Evolutionary conservation across 2,797 vertebrate species (phyloP).

Genomic region (Acrocephalus scirpaceus): DNA sequence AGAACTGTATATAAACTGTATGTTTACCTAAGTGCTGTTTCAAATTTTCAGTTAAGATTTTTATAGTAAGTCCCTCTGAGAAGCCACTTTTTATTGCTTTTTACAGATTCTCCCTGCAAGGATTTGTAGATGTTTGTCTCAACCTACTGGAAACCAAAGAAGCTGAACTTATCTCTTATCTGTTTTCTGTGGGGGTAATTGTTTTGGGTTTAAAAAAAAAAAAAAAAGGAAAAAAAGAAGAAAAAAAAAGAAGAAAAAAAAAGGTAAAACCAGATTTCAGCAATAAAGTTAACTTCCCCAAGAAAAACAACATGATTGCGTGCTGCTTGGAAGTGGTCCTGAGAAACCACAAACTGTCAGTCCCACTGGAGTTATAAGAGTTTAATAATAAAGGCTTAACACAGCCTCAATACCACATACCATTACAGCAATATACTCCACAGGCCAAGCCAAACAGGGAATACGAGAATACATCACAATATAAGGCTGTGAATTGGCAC

Average conservation of each 20-base stretch:
- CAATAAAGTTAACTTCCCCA: slow-evolving; percentile 22
- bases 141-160: background rate
- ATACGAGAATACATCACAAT: background rate
- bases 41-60: background rate
- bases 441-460: slow-evolving; percentile 38
- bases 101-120: background rate
- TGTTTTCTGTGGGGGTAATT: background rate
- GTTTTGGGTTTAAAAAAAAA: background rate
- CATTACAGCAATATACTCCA: slow-evolving; percentile 13
- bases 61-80: background rate
- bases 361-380: slow-evolving; percentile 41
- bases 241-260: background rate
- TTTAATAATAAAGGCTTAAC: slow-evolving; percentile 66
- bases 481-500: slow-evolving; percentile 22
- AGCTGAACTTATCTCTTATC: background rate
- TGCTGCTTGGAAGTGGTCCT: slow-evolving; percentile 53
- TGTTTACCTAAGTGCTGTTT: background rate
- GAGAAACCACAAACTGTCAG: slow-evolving; percentile 64
- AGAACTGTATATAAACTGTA: background rate
- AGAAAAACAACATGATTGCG: background rate
- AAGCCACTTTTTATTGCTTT: background rate
- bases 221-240: too few species aligned
- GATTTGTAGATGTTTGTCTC: background rate
- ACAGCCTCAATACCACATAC: slow-evolving; percentile 37
- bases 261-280: background rate